These are phyloP conservation scores for Galendromus occidentalis DNA, from an alignment of 1,140 invertebrate genomes.

Conservation along the genomic window DNA sequence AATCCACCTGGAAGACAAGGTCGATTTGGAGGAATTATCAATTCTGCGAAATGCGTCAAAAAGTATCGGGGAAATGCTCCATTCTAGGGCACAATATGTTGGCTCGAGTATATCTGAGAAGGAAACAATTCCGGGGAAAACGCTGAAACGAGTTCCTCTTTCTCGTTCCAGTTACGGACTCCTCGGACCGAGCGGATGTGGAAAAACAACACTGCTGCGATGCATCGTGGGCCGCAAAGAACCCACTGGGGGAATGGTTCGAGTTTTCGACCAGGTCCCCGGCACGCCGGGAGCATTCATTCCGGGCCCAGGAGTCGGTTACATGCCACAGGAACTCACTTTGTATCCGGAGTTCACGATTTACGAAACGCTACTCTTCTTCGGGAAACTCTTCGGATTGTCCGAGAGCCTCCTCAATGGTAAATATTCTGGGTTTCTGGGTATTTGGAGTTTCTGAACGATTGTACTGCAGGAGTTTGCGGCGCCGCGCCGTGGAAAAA, in stretches of 20 bases:
- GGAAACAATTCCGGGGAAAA: neutral
- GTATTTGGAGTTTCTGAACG: too few species aligned
- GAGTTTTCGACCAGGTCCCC: conserved; percentile 61
- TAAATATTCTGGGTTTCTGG: too few species aligned
- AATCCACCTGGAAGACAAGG: neutral
- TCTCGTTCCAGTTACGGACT: conserved; percentile 48
- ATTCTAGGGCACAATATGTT: neutral
- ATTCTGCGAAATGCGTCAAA: too few species aligned
- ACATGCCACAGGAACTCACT: conserved; percentile 76
- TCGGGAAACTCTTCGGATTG: conserved; percentile 90
- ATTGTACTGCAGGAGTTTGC: too few species aligned
- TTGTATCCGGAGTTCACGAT: conserved; percentile 87
- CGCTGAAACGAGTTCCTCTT: too few species aligned
- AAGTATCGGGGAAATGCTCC: neutral
- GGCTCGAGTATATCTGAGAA: neutral
- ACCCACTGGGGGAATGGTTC: conserved; percentile 60
- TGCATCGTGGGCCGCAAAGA: conserved; percentile 63
- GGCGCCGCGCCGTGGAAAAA: too few species aligned
- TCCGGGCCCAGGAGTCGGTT: conserved; percentile 58
- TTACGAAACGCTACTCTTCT: conserved; percentile 81
- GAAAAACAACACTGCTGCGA: conserved; percentile 62
- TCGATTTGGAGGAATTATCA: neutral
- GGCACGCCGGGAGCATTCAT: conserved; percentile 53
- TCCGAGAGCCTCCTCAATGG: conserved; percentile 17
- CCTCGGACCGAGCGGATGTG: conserved; percentile 32